Evolutionary conservation across 2,888 invertebrate species (phyloP).

Genomic region (Dorcus hopei): DNA sequence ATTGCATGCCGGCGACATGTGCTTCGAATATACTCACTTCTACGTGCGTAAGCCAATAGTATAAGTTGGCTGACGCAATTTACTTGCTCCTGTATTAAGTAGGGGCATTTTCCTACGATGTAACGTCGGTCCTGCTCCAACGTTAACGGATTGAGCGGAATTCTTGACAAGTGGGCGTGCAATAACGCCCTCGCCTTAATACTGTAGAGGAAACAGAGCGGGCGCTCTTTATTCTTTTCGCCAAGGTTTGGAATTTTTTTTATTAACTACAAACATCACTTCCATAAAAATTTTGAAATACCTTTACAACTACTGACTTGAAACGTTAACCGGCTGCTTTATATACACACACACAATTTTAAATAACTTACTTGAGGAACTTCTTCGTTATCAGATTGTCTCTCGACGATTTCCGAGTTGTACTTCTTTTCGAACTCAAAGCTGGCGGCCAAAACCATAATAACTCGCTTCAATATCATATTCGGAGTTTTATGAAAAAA

Average conservation of each 20-base stretch:
- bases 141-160: conserved; percentile 72
- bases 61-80: conserved; percentile 93
- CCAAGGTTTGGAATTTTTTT: conserved; percentile 87
- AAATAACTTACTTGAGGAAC: conserved; percentile 69
- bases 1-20: too few relatives aligned
- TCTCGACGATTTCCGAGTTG: conserved; percentile 90
- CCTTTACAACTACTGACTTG: too few relatives aligned
- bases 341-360: too few relatives aligned
- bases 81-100: conserved; percentile 96
- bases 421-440: conserved; percentile 93
- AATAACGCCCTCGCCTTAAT: conserved; percentile 89
- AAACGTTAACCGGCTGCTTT: too few relatives aligned
- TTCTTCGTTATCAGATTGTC: conserved; percentile 92
- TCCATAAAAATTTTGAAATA: too few relatives aligned
- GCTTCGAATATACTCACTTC: conserved; percentile 60
- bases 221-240: conserved; percentile 95
- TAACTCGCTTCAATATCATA: conserved; percentile 90
- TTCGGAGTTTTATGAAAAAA: conserved; percentile 95
- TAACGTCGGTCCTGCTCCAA: conserved; percentile 82
- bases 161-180: conserved; percentile 92
- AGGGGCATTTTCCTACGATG: conserved; percentile 86
- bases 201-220: conserved; percentile 89
- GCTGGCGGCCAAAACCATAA: conserved; percentile 96
- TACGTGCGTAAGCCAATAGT: conserved; percentile 82
- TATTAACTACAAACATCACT: conserved; percentile 64